Conservation (phyloP, 2,113 vertebrate species). For the Gasterosteus nipponicus region DNA sequence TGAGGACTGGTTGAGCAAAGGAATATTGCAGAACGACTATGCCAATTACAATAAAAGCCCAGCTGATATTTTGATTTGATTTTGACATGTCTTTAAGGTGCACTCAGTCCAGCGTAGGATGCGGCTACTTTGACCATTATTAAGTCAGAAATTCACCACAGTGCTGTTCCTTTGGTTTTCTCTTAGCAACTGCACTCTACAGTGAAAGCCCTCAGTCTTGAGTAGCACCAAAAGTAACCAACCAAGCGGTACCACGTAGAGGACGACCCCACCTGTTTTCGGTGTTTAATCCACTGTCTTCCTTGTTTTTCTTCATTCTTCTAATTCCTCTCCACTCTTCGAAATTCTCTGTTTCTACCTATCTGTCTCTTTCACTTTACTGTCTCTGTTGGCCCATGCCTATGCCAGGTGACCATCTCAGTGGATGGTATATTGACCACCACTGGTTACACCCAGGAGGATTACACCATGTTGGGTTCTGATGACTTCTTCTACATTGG, state of each 20-base stretch:
- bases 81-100: neutral
- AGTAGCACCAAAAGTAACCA: slow-evolving; percentile 67
- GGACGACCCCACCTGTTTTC: slow-evolving; percentile 28
- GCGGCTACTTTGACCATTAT: neutral
- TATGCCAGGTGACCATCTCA: slow-evolving; percentile 88
- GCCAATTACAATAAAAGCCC: slow-evolving; percentile 4
- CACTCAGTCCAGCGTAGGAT: neutral
- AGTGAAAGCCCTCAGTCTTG: slow-evolving; percentile 62
- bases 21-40: neutral
- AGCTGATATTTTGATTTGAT: neutral
- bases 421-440: slow-evolving; percentile 95
- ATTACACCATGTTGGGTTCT: slow-evolving; percentile 94
- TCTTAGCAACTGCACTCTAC: slow-evolving; percentile 75
- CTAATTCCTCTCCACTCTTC: slow-evolving; percentile 71
- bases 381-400: slow-evolving; percentile 60
- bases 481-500: slow-evolving; percentile 97
- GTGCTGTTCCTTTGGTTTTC: slow-evolving; percentile 4
- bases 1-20: slow-evolving; percentile 5
- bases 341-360: slow-evolving; percentile 48
- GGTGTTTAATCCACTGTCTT: slow-evolving; percentile 74
- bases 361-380: slow-evolving; percentile 19
- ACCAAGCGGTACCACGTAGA: slow-evolving; percentile 64
- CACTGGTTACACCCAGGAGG: slow-evolving; percentile 90
- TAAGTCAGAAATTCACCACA: slow-evolving; percentile 15
- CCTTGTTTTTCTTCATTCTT: slow-evolving; percentile 70